Base-by-base conservation (phyloP, 2,797 vertebrate species). In the Selene dorsalis region DNA sequence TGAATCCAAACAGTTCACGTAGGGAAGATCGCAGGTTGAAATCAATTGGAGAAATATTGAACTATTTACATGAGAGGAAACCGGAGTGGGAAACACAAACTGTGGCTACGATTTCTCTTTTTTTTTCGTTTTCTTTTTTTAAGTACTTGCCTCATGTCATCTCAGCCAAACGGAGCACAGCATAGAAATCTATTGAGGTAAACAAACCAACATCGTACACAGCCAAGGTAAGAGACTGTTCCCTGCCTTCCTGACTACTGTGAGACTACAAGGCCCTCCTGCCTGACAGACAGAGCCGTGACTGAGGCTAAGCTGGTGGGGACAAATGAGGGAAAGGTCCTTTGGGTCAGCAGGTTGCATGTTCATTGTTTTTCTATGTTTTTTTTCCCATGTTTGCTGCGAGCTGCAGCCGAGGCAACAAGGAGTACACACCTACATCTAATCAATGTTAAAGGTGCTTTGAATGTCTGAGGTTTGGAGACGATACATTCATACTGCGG, bases 401-500 rank as follows among this genome's bases (percentile, higher is more conserved):
- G 2, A 88, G 80, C 73, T 79, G 90, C 90, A 88, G 88, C 87
- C 53, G 87, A 93, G 91, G 91, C 89, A 88, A 90, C 87, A 4
- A 77, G 87, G 83, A 77, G 85, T 56, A 68, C 83, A 81, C 80
- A 47, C 66, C 91, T 64, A 83, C 75, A 88, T 83, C 85, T 77
- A 76, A 52, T 77, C 70, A 32, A 64, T 41, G 76, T 82, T 79
- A 79, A 91, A 94, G 93, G 93, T 93, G 93, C 91, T 89, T 87
- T 59, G 84, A 92, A 89, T 84, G 79, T 93, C 83, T 94, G 93
- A 95, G 93, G 93, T 94, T 93, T 81, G 82, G 90, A 92, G 89
- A 94, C 83, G 38, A 91, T 94, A 94, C 95, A 95, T 95, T 95
- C 93, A 90, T 93, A 90, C 92, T 90, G 94, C 90, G 72, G 91